Conservation (phyloP, 2,113 vertebrate genomes). For the Lonchura striata region DNA sequence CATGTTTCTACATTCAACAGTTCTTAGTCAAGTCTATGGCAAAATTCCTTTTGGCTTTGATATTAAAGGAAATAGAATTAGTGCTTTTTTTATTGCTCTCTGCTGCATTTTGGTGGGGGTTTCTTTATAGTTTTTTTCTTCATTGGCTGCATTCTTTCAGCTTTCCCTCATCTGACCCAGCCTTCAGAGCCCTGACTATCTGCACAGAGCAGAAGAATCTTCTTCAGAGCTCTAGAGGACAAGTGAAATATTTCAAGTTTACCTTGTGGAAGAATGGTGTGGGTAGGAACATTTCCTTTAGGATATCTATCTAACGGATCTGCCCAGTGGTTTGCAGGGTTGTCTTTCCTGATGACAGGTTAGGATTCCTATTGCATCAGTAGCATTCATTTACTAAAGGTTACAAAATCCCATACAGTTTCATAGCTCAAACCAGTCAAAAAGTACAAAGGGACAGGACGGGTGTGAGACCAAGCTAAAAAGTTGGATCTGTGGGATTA, state of each 20-base stretch:
- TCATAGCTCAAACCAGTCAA: neutral
- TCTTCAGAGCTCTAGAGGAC: neutral
- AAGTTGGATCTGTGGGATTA: neutral
- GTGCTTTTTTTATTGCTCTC: neutral
- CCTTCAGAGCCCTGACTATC: neutral
- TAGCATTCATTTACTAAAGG: neutral
- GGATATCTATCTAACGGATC: neutral
- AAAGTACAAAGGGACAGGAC: neutral
- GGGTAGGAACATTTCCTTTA: neutral
- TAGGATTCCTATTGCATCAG: neutral
- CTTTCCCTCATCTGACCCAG: neutral
- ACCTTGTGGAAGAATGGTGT: neutral
- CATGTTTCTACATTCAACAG: neutral
- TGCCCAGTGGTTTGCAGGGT: neutral
- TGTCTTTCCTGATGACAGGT: neutral
- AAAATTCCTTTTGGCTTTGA: neutral
- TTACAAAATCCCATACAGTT: neutral
- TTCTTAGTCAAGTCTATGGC: neutral
- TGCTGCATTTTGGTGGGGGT: neutral
- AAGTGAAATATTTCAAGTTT: neutral
- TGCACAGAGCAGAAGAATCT: neutral
- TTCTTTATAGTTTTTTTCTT: neutral
- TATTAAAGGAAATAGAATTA: neutral
- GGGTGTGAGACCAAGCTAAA: neutral
- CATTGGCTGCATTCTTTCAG: neutral